Evolutionary conservation across 2,113 vertebrate genomes (phyloP).

Genomic region (Istiophorus platypterus): DNA sequence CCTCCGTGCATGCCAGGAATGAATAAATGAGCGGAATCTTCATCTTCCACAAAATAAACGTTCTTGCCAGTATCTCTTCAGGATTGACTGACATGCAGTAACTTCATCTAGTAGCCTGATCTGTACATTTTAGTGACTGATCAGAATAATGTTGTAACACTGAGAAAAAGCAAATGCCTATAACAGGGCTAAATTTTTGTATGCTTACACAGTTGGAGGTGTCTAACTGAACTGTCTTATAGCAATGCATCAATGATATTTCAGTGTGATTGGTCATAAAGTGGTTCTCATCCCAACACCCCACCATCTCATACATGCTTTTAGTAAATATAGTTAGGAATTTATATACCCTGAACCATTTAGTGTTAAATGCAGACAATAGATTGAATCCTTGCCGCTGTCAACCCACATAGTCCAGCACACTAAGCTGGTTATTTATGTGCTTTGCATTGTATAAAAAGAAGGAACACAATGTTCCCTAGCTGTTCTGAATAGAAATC

Average conservation of each 20-base stretch:
- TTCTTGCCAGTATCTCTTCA: slow-evolving; percentile 43
- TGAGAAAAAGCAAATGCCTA: slow-evolving; percentile 16
- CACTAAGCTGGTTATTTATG: slow-evolving; percentile 81
- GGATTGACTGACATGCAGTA: slow-evolving; percentile 20
- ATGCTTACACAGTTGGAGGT: slow-evolving; percentile 1
- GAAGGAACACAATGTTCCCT: slow-evolving; percentile 82
- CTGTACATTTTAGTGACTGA: slow-evolving; percentile 11
- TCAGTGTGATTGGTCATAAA: neutral
- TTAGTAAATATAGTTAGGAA: slow-evolving; percentile 14
- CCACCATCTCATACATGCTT: neutral
- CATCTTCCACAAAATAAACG: slow-evolving; percentile 68
- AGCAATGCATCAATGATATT: neutral
- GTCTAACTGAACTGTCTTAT: neutral
- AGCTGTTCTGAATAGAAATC: slow-evolving; percentile 81
- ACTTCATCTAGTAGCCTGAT: slow-evolving; percentile 32
- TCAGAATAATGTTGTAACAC: slow-evolving; percentile 1
- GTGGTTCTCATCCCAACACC: slow-evolving; percentile 13
- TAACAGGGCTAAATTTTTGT: neutral
- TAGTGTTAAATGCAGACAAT: slow-evolving; percentile 54
- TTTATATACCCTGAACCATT: slow-evolving; percentile 58
- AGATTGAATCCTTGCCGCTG: slow-evolving; percentile 49
- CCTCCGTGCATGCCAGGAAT: slow-evolving; percentile 53
- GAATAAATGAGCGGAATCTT: slow-evolving; percentile 70
- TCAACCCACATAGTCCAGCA: slow-evolving; percentile 58
- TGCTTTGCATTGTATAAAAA: slow-evolving; percentile 68